A percentile compares a stretch with the other conserved stretches of the same genome.
Evolutionary conservation across 2,113 vertebrate species (phyloP).

Genomic region (Corythornis cristatus): DNA sequence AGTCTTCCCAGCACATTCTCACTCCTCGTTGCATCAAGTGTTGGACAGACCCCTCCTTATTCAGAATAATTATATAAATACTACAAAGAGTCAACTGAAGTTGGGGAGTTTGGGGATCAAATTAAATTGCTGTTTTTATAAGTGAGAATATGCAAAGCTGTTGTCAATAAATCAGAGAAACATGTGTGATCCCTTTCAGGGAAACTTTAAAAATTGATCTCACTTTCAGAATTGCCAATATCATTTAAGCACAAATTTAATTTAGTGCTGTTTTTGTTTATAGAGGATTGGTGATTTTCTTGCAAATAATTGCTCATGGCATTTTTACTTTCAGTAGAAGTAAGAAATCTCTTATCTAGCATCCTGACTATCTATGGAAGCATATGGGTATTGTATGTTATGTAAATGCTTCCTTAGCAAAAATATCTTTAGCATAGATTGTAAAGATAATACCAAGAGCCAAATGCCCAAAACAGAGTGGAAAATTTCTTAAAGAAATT

Average conservation of each 20-base stretch:
- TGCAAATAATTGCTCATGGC: not conserved
- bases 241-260: slow-evolving; percentile 57
- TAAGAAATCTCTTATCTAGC: not conserved
- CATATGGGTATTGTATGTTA: not conserved
- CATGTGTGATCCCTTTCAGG: slow-evolving; percentile 58
- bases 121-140: slow-evolving; percentile 76
- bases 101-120: slow-evolving; percentile 67
- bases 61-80: slow-evolving; percentile 74
- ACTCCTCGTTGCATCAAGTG: slow-evolving; percentile 56
- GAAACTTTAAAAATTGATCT: slow-evolving; percentile 77
- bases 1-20: slow-evolving; percentile 34
- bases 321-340: not conserved
- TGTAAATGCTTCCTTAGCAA: not conserved
- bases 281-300: slow-evolving; percentile 1
- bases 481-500: not conserved
- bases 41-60: slow-evolving; percentile 45
- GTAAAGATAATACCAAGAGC: not conserved
- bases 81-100: slow-evolving; percentile 61
- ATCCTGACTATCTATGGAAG: not conserved
- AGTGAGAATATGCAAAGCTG: slow-evolving; percentile 55
- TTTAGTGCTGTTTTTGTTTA: slow-evolving; percentile 40
- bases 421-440: not conserved
- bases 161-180: slow-evolving; percentile 76
- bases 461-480: not conserved
- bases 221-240: slow-evolving; percentile 57